Conservation (phyloP, 2,797 vertebrate genomes). For the Centroberyx gerrardi region DNA sequence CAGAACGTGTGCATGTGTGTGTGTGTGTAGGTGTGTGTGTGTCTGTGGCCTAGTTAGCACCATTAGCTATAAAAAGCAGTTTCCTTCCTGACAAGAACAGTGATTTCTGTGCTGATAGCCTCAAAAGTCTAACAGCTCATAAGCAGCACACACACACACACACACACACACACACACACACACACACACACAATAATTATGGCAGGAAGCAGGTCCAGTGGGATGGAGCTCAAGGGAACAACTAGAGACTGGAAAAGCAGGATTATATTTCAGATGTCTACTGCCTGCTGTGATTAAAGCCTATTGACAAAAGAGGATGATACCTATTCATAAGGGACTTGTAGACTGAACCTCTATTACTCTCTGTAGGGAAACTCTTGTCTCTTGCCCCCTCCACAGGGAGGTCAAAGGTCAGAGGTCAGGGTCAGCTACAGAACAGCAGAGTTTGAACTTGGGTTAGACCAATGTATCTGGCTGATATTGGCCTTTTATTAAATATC, state of each 20-base stretch:
- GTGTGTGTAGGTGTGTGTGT: neutral
- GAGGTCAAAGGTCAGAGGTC: too few species aligned
- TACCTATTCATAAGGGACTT: neutral
- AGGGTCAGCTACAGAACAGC: too few species aligned
- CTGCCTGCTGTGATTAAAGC: neutral
- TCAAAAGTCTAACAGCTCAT: neutral
- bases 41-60: neutral
- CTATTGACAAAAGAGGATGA: neutral
- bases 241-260: neutral
- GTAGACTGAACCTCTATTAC: neutral
- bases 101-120: neutral
- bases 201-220: neutral
- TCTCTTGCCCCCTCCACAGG: too few species aligned
- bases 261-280: neutral
- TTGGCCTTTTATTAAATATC: too few species aligned
- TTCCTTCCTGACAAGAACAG: slow-evolving; percentile 3
- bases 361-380: neutral
- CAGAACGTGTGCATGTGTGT: neutral
- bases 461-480: too few species aligned
- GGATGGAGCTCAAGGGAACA: neutral
- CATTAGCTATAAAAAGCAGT: neutral
- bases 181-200: neutral
- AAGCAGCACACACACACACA: slow-evolving; percentile 2
- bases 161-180: slow-evolving; percentile 3
- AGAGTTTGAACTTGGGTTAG: too few species aligned